Conservation (phyloP, 2,888 invertebrate genomes). For the Hybos culiciformis region DNA sequence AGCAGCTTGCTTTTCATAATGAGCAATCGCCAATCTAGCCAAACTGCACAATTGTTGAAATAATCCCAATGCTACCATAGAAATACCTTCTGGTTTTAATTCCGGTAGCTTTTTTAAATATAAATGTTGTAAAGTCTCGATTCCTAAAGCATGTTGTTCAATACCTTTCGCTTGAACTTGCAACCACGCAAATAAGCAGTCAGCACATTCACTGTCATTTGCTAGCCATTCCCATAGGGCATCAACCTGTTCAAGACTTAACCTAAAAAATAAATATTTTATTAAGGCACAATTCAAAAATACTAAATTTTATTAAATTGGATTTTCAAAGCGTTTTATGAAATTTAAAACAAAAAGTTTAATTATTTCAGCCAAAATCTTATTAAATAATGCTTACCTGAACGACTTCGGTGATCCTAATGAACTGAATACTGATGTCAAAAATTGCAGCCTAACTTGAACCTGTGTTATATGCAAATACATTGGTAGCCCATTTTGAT, state of each 20-base stretch:
- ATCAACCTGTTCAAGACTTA: constrained; percentile 79
- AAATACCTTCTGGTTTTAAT: constrained; percentile 73
- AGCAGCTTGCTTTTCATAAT: constrained; percentile 41
- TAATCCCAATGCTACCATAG: constrained; percentile 79
- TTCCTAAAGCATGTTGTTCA: constrained; percentile 79
- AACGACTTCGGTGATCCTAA: constrained; percentile 82
- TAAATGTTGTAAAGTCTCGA: constrained; percentile 74
- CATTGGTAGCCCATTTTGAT: constrained; percentile 34
- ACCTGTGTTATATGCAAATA: constrained; percentile 76
- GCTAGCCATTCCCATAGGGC: constrained; percentile 85
- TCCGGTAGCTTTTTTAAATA: constrained; percentile 82
- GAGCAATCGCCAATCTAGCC: constrained; percentile 65
- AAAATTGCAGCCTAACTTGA: constrained; percentile 80
- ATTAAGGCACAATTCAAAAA: too few relatives aligned
- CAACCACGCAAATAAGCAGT: constrained; percentile 88
- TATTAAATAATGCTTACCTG: constrained; percentile 39
- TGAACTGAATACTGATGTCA: constrained; percentile 83
- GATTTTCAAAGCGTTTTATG: background rate
- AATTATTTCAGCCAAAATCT: background rate
- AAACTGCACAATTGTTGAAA: constrained; percentile 85
- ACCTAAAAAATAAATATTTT: constrained; percentile 32
- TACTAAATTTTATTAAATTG: background rate
- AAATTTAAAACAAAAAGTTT: background rate
- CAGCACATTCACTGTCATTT: constrained; percentile 70
- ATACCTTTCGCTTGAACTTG: constrained; percentile 83